These are phyloP conservation scores for Lophochroa leadbeateri DNA, from an alignment of 2,113 vertebrate species.

Conservation along the genomic window DNA sequence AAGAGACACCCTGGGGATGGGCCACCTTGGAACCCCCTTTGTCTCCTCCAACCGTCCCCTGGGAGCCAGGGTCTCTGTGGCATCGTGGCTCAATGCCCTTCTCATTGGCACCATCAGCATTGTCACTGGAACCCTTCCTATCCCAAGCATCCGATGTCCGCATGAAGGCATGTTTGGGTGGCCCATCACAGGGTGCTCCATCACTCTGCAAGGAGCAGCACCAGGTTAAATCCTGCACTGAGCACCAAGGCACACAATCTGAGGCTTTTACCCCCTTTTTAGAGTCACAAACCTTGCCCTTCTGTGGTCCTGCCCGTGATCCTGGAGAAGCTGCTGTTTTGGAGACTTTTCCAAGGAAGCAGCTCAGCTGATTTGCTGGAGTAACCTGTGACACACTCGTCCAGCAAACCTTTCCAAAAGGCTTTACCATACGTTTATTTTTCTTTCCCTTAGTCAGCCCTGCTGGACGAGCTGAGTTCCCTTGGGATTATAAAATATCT, in stretches of 20 bases:
- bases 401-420: neutral
- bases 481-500: neutral
- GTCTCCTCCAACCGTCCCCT: too few species aligned
- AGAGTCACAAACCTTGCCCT: neutral
- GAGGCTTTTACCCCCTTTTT: neutral
- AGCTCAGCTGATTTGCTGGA: neutral
- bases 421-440: neutral
- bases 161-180: accelerated
- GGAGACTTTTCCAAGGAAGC: neutral
- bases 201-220: neutral
- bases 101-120: accelerated
- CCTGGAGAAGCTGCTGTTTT: neutral
- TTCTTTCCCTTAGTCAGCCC: neutral
- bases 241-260: neutral
- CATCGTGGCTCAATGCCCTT: accelerated
- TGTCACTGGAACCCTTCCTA: too few species aligned
- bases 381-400: neutral
- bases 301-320: accelerated
- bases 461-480: accelerated
- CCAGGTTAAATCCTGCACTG: neutral
- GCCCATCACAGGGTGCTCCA: accelerated
- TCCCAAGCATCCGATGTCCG: accelerated
- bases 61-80: neutral
- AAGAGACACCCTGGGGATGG: neutral
- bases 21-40: neutral